Base-by-base conservation (phyloP, 2,797 vertebrate species). In the Crax fasciolata region DNA sequence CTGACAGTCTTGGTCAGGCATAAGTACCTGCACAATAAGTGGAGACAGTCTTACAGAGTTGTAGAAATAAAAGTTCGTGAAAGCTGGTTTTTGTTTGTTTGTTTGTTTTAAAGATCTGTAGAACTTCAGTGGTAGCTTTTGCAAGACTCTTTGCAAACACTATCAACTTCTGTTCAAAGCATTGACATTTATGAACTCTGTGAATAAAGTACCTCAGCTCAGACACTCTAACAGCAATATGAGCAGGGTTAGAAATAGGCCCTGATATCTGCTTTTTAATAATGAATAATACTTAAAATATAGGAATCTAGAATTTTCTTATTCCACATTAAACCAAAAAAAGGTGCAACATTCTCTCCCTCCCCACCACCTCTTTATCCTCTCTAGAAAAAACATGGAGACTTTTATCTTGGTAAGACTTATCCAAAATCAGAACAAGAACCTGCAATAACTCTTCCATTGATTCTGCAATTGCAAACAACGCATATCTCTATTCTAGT, bases 351-450 rank as follows among this genome's bases (percentile, higher is more conserved):
- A 2, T 10, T 7, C 1, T 10, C 4, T 5, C 27, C 4, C 7
- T 11, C 2, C 0, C 6, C 7, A 35, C 2, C 4, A 15, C 10
- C 11, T 55, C 54, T n/a, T 20, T 20, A 12, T 27, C 13, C 7
- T 4, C 25, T 39, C 59, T 39, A 41, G 51, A 39, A 39, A 63
- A 74, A 51, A 16, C 16, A 67, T 2, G 25, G 46, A 68, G 24
- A 27, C 4, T 28, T 68, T 9, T 8, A 3, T 67, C 9, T 38
- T 39, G 9, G 7, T 21, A 11, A 83, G 8, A 5, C 5, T 73
- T 39, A 54, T 28, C 18, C 46, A 55, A 87, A 94, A 83, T 52
- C 44, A 76, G 11, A 48, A 32, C 44, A 2, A 73, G n/a, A 70
- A 62, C 4, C 2, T 13, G 9, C 25, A 43, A 41, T 35, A 13